These are phyloP conservation scores for Cerceris ruficornis DNA, from an alignment of 2,888 invertebrate genomes.

Conservation along the genomic window DNA sequence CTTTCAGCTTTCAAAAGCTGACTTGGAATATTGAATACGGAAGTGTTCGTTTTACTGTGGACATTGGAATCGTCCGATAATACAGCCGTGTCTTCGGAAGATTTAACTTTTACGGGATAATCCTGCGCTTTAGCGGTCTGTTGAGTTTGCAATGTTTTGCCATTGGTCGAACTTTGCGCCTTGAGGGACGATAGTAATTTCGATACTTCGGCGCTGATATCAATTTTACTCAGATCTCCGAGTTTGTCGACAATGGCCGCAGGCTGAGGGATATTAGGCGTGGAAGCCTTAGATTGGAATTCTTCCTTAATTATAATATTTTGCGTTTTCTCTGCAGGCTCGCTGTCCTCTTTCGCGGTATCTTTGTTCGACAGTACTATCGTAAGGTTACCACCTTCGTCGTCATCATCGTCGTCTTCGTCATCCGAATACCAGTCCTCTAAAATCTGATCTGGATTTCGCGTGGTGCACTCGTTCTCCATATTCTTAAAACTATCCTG, in stretches of 20 bases:
- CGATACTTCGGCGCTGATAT: constrained; percentile 88
- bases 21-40: constrained; percentile 24
- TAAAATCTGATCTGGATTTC: constrained; percentile 74
- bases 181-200: constrained; percentile 86
- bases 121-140: constrained; percentile 37
- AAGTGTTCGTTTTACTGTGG: constrained; percentile 22
- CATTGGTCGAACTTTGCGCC: constrained; percentile 73
- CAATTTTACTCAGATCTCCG: constrained; percentile 88
- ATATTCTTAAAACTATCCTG: constrained; percentile 80
- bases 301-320: constrained; percentile 50
- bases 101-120: constrained; percentile 37
- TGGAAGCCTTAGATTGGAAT: constrained; percentile 46
- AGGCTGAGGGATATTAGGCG: constrained; percentile 81
- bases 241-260: constrained; percentile 85
- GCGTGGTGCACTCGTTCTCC: constrained; percentile 74
- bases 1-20: constrained; percentile 64
- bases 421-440: constrained; percentile 92
- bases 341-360: constrained; percentile 85
- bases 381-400: constrained; percentile 77
- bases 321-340: constrained; percentile 70
- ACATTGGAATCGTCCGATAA: constrained; percentile 30
- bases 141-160: constrained; percentile 39
- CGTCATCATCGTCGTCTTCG: constrained; percentile 86
- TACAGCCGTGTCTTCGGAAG: constrained; percentile 36
- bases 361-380: constrained; percentile 89